These are phyloP conservation scores for Conistra vaccinii DNA, from an alignment of 2,888 invertebrate genomes.

Conservation along the genomic window DNA sequence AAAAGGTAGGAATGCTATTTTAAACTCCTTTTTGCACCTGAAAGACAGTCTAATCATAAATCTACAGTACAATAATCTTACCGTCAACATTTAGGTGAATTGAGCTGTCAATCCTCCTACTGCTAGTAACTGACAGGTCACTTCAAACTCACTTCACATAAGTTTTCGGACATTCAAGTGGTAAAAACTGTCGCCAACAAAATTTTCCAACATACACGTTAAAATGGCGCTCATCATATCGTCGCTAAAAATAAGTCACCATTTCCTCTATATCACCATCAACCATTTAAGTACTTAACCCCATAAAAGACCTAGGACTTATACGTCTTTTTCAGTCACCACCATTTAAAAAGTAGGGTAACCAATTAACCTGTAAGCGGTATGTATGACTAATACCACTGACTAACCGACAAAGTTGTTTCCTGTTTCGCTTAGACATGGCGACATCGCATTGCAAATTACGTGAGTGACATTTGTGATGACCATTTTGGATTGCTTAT, in stretches of 20 bases:
- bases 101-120: too few species aligned
- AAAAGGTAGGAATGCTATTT: neutral
- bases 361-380: slow-evolving; percentile 73
- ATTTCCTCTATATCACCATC: neutral
- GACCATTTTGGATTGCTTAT: slow-evolving; percentile 18
- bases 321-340: slow-evolving; percentile 26
- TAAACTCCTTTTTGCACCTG: neutral
- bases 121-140: too few species aligned
- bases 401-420: slow-evolving; percentile 71
- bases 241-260: neutral
- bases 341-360: slow-evolving; percentile 70
- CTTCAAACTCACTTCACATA: too few species aligned
- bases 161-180: neutral
- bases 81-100: too few species aligned
- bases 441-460: slow-evolving; percentile 42
- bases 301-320: neutral
- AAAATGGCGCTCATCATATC: neutral
- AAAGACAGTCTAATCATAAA: neutral
- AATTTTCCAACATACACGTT: neutral
- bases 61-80: too few species aligned
- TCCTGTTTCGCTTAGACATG: slow-evolving; percentile 74
- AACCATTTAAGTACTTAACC: neutral
- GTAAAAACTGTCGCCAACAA: neutral
- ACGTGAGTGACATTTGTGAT: slow-evolving; percentile 34
- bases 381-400: slow-evolving; percentile 74